phyloP scores from a whole-genome alignment of 2,797 vertebrate species.

The Hyperoplus immaculatus region DNA sequence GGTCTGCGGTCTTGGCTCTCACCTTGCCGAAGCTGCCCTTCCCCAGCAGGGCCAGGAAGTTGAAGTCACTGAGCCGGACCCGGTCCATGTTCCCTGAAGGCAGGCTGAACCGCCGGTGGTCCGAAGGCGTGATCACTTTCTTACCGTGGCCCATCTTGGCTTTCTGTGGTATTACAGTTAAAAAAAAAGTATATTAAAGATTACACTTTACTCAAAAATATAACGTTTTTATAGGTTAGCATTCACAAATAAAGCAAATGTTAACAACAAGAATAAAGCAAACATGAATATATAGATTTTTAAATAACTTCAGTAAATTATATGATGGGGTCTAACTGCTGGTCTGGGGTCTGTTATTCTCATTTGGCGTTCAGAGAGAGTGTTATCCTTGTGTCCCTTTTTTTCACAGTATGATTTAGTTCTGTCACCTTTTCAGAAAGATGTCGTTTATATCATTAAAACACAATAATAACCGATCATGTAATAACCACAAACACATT shows the following conservation, averaged over 20 bases:
- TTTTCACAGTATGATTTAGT: neutral
- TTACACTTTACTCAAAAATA: neutral
- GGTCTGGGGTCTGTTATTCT: constrained; percentile 21
- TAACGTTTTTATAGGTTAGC: neutral
- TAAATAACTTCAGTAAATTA: neutral
- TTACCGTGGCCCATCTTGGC: constrained; percentile 96
- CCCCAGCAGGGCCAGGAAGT: constrained; percentile 96
- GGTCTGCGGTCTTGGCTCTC: constrained; percentile 31
- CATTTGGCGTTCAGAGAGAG: constrained; percentile 14
- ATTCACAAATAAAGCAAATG: neutral
- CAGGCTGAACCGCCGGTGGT: constrained; percentile 89
- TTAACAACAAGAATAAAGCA: neutral
- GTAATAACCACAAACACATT: neutral
- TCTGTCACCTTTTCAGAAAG: neutral
- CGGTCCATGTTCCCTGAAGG: constrained; percentile 93
- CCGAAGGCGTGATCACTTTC: constrained; percentile 93
- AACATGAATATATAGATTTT: neutral
- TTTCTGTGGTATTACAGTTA: constrained; percentile 87
- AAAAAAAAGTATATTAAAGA: neutral
- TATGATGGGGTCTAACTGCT: constrained; percentile 20
- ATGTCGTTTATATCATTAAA: neutral
- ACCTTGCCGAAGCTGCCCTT: constrained; percentile 99
- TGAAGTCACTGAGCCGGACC: constrained; percentile 94
- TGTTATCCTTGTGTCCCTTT: neutral
- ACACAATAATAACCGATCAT: neutral